Evolutionary conservation across 1,140 invertebrate genomes (phyloP).

Genomic region (Augochlora pura): DNA sequence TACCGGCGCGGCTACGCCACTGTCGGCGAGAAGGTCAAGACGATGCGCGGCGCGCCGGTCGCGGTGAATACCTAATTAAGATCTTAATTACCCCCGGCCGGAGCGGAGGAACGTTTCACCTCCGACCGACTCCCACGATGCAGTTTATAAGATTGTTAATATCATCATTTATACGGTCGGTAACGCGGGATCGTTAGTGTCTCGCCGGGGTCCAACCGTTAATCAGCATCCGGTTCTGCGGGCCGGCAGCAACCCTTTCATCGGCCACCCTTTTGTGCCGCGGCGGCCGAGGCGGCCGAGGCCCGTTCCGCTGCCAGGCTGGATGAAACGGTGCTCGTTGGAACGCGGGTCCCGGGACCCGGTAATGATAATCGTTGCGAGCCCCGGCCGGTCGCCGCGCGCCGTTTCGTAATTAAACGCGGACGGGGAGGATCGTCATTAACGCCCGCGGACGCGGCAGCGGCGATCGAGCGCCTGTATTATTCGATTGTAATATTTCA

Average conservation of each 20-base stretch:
- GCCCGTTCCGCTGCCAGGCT: not conserved
- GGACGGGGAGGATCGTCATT: slow-evolving; percentile 31
- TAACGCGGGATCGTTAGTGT: slow-evolving; percentile 65
- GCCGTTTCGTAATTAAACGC: slow-evolving; percentile 39
- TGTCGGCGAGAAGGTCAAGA: slow-evolving; percentile 45
- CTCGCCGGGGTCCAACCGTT: slow-evolving; percentile 48
- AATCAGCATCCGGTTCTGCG: slow-evolving; percentile 58
- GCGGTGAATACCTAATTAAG: slow-evolving; percentile 77
- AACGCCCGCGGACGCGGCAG: not conserved
- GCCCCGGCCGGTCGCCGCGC: not conserved
- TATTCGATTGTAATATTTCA: slow-evolving; percentile 52
- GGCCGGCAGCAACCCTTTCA: slow-evolving; percentile 53
- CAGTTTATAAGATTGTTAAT: slow-evolving; percentile 74
- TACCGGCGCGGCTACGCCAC: not conserved
- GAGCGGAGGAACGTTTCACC: slow-evolving; percentile 67
- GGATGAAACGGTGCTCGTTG: slow-evolving; percentile 37
- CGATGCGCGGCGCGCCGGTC: slow-evolving; percentile 38
- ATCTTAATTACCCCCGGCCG: slow-evolving; percentile 73
- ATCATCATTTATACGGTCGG: slow-evolving; percentile 70
- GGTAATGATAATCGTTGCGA: slow-evolving; percentile 43
- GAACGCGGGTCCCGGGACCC: slow-evolving; percentile 7
- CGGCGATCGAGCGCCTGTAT: slow-evolving; percentile 37
- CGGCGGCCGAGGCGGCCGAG: too few relatives aligned
- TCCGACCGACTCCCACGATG: slow-evolving; percentile 75
- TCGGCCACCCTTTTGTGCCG: slow-evolving; percentile 56